Evolutionary conservation across 2,797 vertebrate genomes (phyloP).

Genomic region (Odontamblyopus lacepedii): DNA sequence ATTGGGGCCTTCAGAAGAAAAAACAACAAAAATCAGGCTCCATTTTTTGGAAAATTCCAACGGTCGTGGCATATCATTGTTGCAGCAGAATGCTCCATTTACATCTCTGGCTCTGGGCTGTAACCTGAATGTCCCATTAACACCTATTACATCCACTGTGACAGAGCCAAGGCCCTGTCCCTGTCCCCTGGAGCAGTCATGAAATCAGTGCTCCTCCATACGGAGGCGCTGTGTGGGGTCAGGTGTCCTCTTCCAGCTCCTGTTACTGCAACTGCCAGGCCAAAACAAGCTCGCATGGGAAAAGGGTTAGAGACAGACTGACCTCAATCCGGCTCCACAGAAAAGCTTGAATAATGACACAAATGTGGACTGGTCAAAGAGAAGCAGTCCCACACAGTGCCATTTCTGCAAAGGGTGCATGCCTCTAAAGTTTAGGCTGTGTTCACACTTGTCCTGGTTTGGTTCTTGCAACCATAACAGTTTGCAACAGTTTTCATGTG

Average conservation of each 20-base stretch:
- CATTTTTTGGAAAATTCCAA: not conserved
- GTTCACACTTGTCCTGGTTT: not conserved
- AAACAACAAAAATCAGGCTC: not conserved
- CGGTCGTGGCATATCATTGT: not conserved
- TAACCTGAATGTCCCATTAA: not conserved
- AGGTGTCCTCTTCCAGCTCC: constrained; percentile 10
- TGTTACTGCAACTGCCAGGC: not conserved
- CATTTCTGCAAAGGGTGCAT: too few species aligned
- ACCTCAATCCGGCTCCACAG: not conserved
- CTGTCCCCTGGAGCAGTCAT: not conserved
- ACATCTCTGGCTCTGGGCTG: not conserved
- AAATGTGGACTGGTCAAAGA: not conserved
- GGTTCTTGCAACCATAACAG: not conserved
- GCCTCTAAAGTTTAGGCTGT: too few species aligned
- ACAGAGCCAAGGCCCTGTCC: constrained; percentile 2
- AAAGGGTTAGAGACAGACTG: not conserved
- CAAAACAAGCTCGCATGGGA: not conserved
- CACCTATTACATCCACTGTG: not conserved
- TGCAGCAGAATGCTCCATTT: not conserved
- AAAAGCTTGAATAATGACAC: not conserved
- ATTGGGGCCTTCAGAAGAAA: too few species aligned
- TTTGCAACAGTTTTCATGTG: too few species aligned
- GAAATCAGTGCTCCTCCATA: not conserved
- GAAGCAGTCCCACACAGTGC: too few species aligned
- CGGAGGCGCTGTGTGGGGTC: not conserved